These are phyloP conservation scores for Pseudomyrmex cubaensis DNA, from an alignment of 1,140 invertebrate species.

Conservation along the genomic window DNA sequence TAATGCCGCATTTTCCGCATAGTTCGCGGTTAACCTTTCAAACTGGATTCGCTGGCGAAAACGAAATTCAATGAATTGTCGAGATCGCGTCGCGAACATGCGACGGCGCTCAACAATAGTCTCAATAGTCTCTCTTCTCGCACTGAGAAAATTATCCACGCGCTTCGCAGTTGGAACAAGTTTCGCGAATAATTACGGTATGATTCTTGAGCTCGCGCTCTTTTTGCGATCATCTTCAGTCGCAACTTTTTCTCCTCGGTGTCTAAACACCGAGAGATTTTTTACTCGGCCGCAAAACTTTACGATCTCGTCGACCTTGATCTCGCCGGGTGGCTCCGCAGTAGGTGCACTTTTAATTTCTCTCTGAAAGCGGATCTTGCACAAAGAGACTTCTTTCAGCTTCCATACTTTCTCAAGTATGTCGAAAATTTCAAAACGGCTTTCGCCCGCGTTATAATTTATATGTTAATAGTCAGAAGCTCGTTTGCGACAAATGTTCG, in stretches of 20 bases:
- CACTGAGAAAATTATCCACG: too few species aligned
- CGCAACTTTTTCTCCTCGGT: background rate
- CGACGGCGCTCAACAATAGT: background rate
- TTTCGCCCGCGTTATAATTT: too few species aligned
- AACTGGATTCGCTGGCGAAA: constrained; percentile 31
- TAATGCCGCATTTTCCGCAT: constrained; percentile 40
- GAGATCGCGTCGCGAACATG: background rate
- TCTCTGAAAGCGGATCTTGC: background rate
- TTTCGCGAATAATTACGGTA: too few species aligned
- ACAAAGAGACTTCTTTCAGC: too few species aligned
- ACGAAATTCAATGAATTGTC: constrained; percentile 19
- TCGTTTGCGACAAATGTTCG: too few species aligned
- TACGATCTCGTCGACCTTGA: constrained; percentile 50
- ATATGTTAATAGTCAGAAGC: too few species aligned
- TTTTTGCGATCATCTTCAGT: background rate
- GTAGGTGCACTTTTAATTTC: constrained; percentile 40
- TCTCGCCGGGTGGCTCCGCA: constrained; percentile 9
- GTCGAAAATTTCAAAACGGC: too few species aligned
- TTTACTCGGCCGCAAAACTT: constrained; percentile 34
- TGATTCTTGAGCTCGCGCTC: too few species aligned
- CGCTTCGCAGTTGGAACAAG: too few species aligned
- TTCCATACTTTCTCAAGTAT: too few species aligned
- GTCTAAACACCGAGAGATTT: background rate
- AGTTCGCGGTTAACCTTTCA: constrained; percentile 34
- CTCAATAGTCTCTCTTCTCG: background rate